Base-by-base conservation (phyloP, 2,113 vertebrate genomes). In the Alces alces region DNA sequence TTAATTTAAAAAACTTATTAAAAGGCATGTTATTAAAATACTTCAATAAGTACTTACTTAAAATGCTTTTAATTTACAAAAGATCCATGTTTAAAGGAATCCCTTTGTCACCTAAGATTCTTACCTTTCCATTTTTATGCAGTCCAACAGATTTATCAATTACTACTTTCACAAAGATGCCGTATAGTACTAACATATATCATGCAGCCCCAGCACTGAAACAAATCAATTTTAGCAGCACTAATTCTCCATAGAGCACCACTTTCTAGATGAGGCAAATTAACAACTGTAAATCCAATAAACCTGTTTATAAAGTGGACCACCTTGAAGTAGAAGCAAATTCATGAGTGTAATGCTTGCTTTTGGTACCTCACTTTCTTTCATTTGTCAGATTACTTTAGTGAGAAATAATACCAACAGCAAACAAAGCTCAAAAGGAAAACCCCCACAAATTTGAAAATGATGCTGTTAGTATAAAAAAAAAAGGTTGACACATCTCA, bases 391-490 rank as follows among this genome's bases (percentile, higher is more conserved):
- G 97, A 91, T 91, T 97, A 97, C 89, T 97, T 95, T 55, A 86
- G 93, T 98, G 96, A 98, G 94, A 98, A 97, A 98, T 78, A 98
- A 98, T 96, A 98, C 96, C 95, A 98, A 98, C 97, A 98, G 98
- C 98, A 98, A 98, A 97, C 98, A 98, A 98, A 98, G 98, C 97
- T 92, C 97, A 97, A 93, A 98, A 98, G 97, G 96, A 97, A 94
- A 58, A 10, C 13, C 85, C 89, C 98, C 97, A 98, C 97, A 98
- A 91, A 97, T 97, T 98, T 98, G 95, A 98, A 98, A 98, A 96
- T 92, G 98, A 99, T 99, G 99, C 98, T 33, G 98, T 99, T 99
- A 99, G 99, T 99, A 99, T 96, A 94, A 97, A 96, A 98, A 98
- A 97, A 97, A 97, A 98, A 98, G 98, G 96, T 85, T 45, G 91